Base-by-base conservation (phyloP, 2,797 vertebrate genomes). In the Chaunax sp. region DNA sequence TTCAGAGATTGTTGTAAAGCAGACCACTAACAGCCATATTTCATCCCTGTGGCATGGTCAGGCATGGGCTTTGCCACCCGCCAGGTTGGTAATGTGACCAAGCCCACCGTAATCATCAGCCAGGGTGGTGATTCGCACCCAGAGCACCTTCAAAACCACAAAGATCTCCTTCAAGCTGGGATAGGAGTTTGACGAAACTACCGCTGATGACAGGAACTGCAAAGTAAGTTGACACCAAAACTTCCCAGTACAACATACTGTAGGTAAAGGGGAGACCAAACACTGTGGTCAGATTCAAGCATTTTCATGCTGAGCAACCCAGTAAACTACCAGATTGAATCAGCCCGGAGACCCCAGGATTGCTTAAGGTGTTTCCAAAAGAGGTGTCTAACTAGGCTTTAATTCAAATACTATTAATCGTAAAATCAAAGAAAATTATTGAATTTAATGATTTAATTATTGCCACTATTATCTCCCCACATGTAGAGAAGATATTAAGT, bases 11-110 rank as follows among this genome's bases (percentile, higher is more conserved):
- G 3, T 6, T 3, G 1, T 25, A 10, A n/a, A 59, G 22, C 25
- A 23, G 49, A 10, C 9, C 11, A 0, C 4, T 57, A 45, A 69
- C 43, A 12, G 5, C 5, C 11, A 2, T 18, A n/a, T n/a, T 20
- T 20, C 2, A 19, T 22, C 2, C 5, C 3, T 16, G 7, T 26
- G 2, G 16, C n/a, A 30, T 43, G 41, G 41, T 6, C 80, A 98
- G 97, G 96, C 69, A 95, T 97, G 85, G 93, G 95, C 38, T 96
- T 98, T 71, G 96, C 97, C 73, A 95, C 95, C 1, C 91, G 96
- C 71, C 96, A 98, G 84, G 95, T 97, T 40, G 96, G 96, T 2
- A 98, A 97, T 46, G 95, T 97, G 62, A 96, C 96, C 43, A 98
- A 98, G 70, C 97, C 97, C 9, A 97, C 95, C 0, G 89, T 98